phyloP scores from a whole-genome alignment of 2,113 vertebrate genomes.

The Fregata magnificens region DNA sequence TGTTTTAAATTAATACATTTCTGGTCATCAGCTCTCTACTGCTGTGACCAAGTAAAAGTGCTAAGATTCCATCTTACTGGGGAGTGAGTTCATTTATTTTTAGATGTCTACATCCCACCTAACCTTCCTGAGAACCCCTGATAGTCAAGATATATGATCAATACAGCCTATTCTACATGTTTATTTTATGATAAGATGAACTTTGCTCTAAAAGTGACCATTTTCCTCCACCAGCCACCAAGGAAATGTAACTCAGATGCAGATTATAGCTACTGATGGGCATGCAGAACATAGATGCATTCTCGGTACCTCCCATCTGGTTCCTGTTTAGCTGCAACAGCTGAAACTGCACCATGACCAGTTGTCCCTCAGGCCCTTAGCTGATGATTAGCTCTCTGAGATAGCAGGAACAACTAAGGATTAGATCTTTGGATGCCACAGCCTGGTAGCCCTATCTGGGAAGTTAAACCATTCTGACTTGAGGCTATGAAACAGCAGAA shows the following conservation, averaged over 20 bases:
- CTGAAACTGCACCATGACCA: neutral
- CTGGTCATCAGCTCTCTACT: neutral
- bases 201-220: neutral
- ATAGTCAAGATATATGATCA: neutral
- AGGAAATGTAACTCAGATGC: neutral
- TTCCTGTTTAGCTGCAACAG: neutral
- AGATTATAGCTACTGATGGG: neutral
- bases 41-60: neutral
- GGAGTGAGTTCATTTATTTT: neutral
- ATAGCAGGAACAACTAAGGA: neutral
- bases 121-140: neutral
- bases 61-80: neutral
- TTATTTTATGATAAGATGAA: neutral
- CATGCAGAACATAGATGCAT: rapidly evolving
- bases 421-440: neutral
- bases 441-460: neutral
- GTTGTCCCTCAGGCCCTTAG: neutral
- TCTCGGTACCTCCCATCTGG: neutral
- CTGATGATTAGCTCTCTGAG: neutral
- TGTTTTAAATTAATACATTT: neutral
- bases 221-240: neutral
- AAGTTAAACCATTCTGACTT: neutral
- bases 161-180: neutral
- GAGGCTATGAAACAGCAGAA: neutral
- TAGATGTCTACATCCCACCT: neutral